Base-by-base conservation (phyloP, 2,797 vertebrate species). In the Myiotriccus ornatus region DNA sequence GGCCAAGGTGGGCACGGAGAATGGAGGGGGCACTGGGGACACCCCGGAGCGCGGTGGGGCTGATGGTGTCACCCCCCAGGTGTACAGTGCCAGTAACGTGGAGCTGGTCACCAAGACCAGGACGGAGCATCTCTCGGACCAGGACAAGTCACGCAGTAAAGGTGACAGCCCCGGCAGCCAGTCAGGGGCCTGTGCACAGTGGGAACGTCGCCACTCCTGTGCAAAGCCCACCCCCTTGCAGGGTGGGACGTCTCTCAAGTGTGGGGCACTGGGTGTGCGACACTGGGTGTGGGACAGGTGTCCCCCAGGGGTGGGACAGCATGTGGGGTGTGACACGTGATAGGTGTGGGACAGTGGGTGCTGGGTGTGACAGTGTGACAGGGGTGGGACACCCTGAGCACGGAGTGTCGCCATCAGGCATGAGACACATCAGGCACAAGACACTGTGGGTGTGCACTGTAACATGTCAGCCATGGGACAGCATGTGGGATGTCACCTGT, bases 111-210 rank as follows among this genome's bases (percentile, higher is more conserved):
- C 99, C 70, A 98, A 99, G 81, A 99, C 99, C 5, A 98, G 99
- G 95, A 99, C 99, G 0, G 99, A 99, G 95, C 99, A 99, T 90
- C 98, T 99, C 5, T 99, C 99, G 2, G 99, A 99, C 96, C 99
- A 99, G 97, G 99, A 99, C 98, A 99, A 99, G 97, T 99, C 98
- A 5, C 98, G 98, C 94, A 99, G 98, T 98, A 99, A 99, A 99
- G 99, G 99, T 99, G 96, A 97, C 64, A 89, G 89, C 50, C 30
- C 65, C 0, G 0, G 3, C 7, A 1, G 24, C 64, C 80, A 12
- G 0, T 11, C 35, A 4, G 39, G 77, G 53, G 30, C 18, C 11
- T 1, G 10, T 3, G 11, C 3, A 1, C 3, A 0, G 32, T 1
- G 6, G 68, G 69, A 50, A 41, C 39, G 8, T 0, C 1, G 15